These are phyloP conservation scores for Julus scandinavius DNA, from an alignment of 2,888 invertebrate genomes.

Conservation along the genomic window DNA sequence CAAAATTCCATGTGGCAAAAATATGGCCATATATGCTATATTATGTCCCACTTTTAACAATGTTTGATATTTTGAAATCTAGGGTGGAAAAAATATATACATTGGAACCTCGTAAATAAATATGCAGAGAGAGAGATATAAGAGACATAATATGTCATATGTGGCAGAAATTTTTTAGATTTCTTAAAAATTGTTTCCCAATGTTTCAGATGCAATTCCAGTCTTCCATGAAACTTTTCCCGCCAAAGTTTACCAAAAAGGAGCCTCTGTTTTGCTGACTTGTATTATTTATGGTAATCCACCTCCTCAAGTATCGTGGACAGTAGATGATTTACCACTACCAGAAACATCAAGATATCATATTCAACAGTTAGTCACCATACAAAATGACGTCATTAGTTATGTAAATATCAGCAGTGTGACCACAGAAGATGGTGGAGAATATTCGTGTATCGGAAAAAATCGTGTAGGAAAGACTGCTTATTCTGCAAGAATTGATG, in stretches of 20 bases:
- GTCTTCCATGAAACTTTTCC: conserved; percentile 62
- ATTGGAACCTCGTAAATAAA: too few species aligned
- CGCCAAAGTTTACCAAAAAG: conserved; percentile 63
- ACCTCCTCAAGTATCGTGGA: conserved; percentile 65
- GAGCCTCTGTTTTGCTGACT: conserved; percentile 63
- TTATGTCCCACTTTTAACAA: too few species aligned
- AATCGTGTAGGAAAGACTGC: conserved; percentile 79
- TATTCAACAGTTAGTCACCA: conserved; percentile 62
- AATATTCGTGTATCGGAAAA: conserved; percentile 80
- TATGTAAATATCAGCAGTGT: conserved; percentile 83
- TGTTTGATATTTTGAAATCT: too few species aligned
- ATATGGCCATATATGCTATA: too few species aligned
- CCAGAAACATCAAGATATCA: conserved; percentile 60
- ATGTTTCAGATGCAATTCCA: conserved; percentile 64
- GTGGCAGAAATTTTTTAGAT: too few species aligned
- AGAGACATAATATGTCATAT: too few species aligned
- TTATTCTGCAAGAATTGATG: conserved; percentile 81
- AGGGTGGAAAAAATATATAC: too few species aligned
- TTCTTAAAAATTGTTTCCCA: not conserved
- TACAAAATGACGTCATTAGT: conserved; percentile 74
- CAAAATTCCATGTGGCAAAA: too few species aligned
- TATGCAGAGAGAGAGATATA: too few species aligned
- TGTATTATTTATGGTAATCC: conserved; percentile 66
- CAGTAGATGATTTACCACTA: conserved; percentile 60
- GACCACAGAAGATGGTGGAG: conserved; percentile 82